Evolutionary conservation across 2,888 invertebrate species (phyloP).

Genomic region (Uloborus plumipes): DNA sequence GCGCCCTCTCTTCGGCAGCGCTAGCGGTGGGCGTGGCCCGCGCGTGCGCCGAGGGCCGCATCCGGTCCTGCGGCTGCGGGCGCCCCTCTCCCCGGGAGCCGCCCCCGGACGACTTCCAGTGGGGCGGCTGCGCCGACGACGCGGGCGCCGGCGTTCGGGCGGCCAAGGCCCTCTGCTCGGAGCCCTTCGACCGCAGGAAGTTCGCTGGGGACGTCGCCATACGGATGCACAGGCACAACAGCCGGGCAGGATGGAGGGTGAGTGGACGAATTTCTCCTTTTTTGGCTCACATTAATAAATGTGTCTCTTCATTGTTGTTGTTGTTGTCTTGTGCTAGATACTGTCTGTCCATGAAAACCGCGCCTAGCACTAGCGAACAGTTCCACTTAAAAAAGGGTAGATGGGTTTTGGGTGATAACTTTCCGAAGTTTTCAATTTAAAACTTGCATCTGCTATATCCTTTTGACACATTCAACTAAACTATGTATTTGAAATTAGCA

Average conservation of each 20-base stretch:
- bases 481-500: too few relatives aligned
- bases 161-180: constrained; percentile 80
- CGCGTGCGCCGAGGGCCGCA: constrained; percentile 82
- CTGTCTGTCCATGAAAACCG: too few relatives aligned
- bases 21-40: constrained; percentile 83
- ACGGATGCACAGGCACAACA: constrained; percentile 83
- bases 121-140: constrained; percentile 91
- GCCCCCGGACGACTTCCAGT: constrained; percentile 81
- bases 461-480: too few relatives aligned
- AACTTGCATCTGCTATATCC: too few relatives aligned
- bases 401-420: too few relatives aligned
- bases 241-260: constrained; percentile 83
- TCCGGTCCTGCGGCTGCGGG: constrained; percentile 85
- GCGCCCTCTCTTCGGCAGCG: constrained; percentile 85
- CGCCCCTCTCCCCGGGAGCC: constrained; percentile 78
- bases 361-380: too few relatives aligned
- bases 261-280: constrained; percentile 56
- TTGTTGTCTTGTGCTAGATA: too few relatives aligned
- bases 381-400: too few relatives aligned
- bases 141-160: constrained; percentile 81
- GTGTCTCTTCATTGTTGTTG: too few relatives aligned
- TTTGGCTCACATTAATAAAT: not conserved
- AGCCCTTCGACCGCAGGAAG: constrained; percentile 67
- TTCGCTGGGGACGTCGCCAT: constrained; percentile 70
- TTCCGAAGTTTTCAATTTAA: too few relatives aligned